phyloP scores from a whole-genome alignment of 2,888 invertebrate species.

The Oxystoma pomonae region DNA sequence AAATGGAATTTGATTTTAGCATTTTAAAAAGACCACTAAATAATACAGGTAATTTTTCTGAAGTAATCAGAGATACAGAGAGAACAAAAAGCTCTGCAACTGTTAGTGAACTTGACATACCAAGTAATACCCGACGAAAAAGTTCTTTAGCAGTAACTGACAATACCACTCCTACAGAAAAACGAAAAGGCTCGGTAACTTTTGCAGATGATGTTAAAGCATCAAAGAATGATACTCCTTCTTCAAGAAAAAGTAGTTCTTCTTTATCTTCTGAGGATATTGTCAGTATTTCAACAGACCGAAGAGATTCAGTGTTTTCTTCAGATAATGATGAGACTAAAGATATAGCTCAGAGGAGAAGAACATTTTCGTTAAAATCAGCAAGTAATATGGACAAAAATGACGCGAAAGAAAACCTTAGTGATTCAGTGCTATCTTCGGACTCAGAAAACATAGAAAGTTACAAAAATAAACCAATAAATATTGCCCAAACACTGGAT shows the following conservation, averaged over 20 bases:
- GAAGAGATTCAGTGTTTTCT: background rate
- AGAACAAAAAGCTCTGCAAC: background rate
- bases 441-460: background rate
- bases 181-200: background rate
- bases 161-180: background rate
- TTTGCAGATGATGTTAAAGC: background rate
- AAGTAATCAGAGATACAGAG: too few relatives aligned
- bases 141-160: background rate
- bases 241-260: background rate
- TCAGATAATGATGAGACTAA: background rate
- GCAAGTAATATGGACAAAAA: background rate
- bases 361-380: background rate
- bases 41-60: too few relatives aligned
- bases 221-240: background rate
- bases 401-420: background rate
- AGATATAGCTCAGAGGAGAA: background rate
- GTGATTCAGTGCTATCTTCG: background rate
- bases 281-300: background rate
- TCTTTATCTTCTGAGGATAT: background rate
- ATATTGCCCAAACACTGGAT: slow-evolving; percentile 18
- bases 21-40: too few relatives aligned
- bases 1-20: too few relatives aligned
- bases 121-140: background rate
- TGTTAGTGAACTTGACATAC: background rate
- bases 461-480: slow-evolving; percentile 9